Evolutionary conservation across 2,113 vertebrate genomes (phyloP).

Genomic region (Mesitornis unicolor): DNA sequence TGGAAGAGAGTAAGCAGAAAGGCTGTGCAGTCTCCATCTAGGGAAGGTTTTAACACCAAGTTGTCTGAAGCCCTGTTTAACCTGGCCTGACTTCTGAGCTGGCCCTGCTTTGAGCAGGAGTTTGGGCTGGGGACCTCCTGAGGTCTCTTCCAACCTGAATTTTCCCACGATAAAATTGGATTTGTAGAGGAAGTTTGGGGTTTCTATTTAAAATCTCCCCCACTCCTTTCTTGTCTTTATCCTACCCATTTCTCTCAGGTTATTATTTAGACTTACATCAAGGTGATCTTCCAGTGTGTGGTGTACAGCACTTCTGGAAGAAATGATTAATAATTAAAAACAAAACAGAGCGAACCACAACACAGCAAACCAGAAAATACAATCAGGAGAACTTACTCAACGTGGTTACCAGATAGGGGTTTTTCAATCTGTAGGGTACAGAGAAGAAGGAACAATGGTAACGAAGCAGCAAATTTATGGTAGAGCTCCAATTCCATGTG

Average conservation of each 20-base stretch:
- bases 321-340: background rate
- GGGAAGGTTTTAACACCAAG: background rate
- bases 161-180: background rate
- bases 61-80: background rate
- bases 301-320: background rate
- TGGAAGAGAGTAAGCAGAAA: background rate
- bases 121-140: no score
- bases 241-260: background rate
- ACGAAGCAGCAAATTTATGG: background rate
- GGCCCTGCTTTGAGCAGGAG: no score
- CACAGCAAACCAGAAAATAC: background rate
- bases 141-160: background rate
- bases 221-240: background rate
- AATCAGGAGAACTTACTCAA: background rate
- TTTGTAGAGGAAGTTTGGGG: background rate
- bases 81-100: background rate
- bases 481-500: background rate
- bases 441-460: background rate
- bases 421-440: background rate
- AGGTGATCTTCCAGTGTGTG: background rate
- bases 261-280: background rate
- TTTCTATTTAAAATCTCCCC: background rate
- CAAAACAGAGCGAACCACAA: background rate
- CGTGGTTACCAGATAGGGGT: background rate
- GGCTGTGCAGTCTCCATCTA: background rate